Evolutionary conservation across 2,113 vertebrate species (phyloP), one percentile per base, ranked within the genome.

Genomic region (Petrocephalus microphthalmus): DNA sequence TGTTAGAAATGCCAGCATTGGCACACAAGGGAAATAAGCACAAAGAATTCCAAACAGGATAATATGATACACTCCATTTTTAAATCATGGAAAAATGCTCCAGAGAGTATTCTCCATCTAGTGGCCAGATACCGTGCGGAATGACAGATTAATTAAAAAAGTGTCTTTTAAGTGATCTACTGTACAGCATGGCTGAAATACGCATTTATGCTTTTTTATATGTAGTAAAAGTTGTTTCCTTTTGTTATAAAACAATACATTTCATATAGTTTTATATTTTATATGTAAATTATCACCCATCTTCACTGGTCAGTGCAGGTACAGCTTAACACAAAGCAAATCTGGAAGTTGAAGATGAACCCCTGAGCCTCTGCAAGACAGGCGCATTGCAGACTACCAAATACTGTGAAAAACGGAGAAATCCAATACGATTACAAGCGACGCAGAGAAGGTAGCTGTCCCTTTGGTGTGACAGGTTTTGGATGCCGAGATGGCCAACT

Each of bases 61-160:
- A 74, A 74, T 87, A 87, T 87, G 64, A 87, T 87, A 74, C 56
- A 87, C n/a, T 74, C 60, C 47, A 56, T 37, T 82, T 82, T 88
- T 88, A 54, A 82, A 88, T 88, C 87, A 88, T 25, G 22, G 20
- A 5, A 84, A 88, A 56, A 57, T 56, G 37, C 78, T 87, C 86
- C 60, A 74, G 86, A 74, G 86, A 78, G 86, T 20, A 74, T 33
- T 17, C 86, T 88, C 52, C 25, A 56, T 82, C 74, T 45, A 56
- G 87, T 19, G 71, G 37, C 25, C 52, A 51, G 67, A 81, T 37
- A 49, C 87, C 52, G 15, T 82, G 67, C n/a, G 56, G 53, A 81
- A 88, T 82, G 49, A 87, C 53, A 82, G 71, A 88, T 88, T 88
- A 88, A 88, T 88, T 82, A 56, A 74, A 83, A 74, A 82, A 51